Evolutionary conservation across 2,113 vertebrate species (phyloP), one percentile per base, ranked within the genome.

Genomic region (Syrmaticus mikado): DNA sequence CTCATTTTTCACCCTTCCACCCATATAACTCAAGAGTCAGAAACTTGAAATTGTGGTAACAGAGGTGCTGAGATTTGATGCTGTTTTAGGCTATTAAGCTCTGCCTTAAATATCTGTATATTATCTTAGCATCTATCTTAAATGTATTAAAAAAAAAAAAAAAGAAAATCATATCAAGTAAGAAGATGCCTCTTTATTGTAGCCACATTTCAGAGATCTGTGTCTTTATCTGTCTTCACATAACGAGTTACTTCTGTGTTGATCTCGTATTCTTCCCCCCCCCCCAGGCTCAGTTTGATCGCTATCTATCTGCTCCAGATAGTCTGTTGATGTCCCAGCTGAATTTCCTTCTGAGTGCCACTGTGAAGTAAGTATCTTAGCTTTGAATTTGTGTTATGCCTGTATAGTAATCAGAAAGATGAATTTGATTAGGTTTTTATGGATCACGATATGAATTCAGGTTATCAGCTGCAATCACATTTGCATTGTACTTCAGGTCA

Each of bases 281-380:
- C 21, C 24, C 41, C 38, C 94, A 99, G 99, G 98, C 98, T 89
- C 99, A 99, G 96, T 99, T 99, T 97, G 99, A 99, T 97, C 98
- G 99, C 32, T 99, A 99, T 92, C 95, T 99, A 45, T 98, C 99
- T 8, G 99, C 99, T 27, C 99, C 99, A 28, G 99, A 99, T 97
- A 98, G 98, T 36, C 96, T 99, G 7, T 60, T 99, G 91, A 99
- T 99, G 99, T 98, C 99, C 19, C 99, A 99, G 93, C 98, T 99
- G 96, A 99, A 99, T 97, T 99, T 99, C 87, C 98, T 99, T 81
- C 98, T 99, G 58, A 99, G 99, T 75, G 98, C 99, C 41, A 98
- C 99, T 76, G 98, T 99, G 90, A 99, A 98, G 99, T 99, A 97
- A 98, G 99, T 98, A 46, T 66, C 57, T 96, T 82, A 36, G 27